A percentile compares a stretch with the other conserved stretches of the same genome.
These are phyloP conservation scores for Stylophora pistillata DNA, from an alignment of 64 coral and sea anemone species.

Conservation along the genomic window DNA sequence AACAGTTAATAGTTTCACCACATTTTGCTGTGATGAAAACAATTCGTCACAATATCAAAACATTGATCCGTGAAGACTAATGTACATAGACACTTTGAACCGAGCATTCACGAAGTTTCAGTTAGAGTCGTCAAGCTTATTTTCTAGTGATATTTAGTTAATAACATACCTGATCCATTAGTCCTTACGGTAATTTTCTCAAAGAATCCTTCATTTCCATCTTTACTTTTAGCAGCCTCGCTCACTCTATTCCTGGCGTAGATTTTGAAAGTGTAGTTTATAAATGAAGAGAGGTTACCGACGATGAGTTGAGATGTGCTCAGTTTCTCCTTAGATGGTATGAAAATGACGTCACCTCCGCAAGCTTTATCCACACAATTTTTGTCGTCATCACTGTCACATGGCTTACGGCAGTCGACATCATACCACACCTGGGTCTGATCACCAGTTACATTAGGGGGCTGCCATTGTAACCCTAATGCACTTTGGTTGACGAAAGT, in stretches of 20 bases:
- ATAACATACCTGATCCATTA: background rate
- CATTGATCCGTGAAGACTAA: no score
- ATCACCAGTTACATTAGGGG: background rate
- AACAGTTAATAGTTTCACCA: no score
- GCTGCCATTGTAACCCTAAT: background rate
- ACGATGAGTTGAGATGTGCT: background rate
- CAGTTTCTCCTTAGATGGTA: background rate
- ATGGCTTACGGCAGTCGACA: background rate
- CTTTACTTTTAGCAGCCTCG: background rate
- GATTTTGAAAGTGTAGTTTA: conserved; percentile 4
- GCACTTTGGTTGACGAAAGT: background rate
- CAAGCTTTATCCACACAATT: background rate
- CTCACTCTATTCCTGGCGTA: conserved; percentile 7
- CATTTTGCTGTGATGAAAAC: no score
- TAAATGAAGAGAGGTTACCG: background rate
- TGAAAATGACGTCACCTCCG: background rate
- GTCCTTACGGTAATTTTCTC: background rate
- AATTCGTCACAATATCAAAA: no score
- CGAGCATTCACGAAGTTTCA: background rate
- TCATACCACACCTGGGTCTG: background rate
- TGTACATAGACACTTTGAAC: no score
- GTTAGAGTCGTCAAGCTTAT: no score
- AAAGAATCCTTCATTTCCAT: background rate
- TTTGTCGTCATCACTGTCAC: background rate
- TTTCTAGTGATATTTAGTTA: background rate